Evolutionary conservation across 2,888 invertebrate species (phyloP).

Genomic region (Boloria euphrosyne): DNA sequence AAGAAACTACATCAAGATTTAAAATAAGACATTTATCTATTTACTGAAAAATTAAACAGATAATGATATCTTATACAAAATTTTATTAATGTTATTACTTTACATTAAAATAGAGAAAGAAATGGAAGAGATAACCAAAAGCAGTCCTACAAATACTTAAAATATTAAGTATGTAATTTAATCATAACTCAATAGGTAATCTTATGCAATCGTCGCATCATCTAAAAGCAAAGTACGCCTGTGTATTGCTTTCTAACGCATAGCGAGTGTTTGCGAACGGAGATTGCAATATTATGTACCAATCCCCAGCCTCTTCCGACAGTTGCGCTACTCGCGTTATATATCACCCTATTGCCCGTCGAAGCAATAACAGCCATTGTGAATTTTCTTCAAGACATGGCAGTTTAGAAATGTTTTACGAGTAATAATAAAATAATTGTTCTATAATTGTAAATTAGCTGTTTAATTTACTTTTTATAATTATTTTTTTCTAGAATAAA

Average conservation of each 20-base stretch:
- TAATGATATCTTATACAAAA: no score
- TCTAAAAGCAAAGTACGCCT: slow-evolving; percentile 24
- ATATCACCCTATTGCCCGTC: slow-evolving; percentile 64
- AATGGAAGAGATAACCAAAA: not conserved
- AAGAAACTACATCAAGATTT: no score
- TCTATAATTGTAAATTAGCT: no score
- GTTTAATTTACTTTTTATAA: no score
- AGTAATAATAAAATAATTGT: no score
- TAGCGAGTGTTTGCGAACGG: slow-evolving; percentile 67
- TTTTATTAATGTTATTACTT: no score
- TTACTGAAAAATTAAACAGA: no score
- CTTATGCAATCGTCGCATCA: slow-evolving; percentile 16
- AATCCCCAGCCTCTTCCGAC: slow-evolving; percentile 63
- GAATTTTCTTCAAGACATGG: slow-evolving; percentile 34
- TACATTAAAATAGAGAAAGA: no score
- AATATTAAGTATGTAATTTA: not conserved
- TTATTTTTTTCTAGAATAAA: no score
- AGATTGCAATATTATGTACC: slow-evolving; percentile 78
- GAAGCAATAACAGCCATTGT: slow-evolving; percentile 42
- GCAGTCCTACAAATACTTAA: not conserved
- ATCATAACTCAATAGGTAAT: not conserved
- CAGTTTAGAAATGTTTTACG: not conserved
- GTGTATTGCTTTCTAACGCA: slow-evolving; percentile 67
- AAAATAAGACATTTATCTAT: no score
- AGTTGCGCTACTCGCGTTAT: slow-evolving; percentile 57